phyloP scores from a whole-genome alignment of 2,888 invertebrate species.

The Orthonevra nobilis region DNA sequence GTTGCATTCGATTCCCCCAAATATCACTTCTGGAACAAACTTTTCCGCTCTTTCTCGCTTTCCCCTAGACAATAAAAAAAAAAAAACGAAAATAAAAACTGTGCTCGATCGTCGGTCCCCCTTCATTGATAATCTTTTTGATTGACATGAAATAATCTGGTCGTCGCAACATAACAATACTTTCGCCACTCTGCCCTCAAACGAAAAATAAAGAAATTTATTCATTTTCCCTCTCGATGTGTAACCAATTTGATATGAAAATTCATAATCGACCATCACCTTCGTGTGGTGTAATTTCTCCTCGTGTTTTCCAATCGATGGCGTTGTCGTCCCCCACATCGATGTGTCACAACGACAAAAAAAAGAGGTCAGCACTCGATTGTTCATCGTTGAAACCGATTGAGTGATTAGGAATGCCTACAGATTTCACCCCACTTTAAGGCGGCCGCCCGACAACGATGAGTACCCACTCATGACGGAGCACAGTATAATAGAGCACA shows the following conservation, averaged over 20 bases:
- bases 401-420: conserved; percentile 43
- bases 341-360: conserved; percentile 41
- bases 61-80: too few species aligned
- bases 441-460: too few species aligned
- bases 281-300: conserved; percentile 21
- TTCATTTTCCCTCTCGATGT: background rate
- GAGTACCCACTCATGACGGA: too few species aligned
- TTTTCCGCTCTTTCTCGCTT: too few species aligned
- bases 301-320: conserved; percentile 24
- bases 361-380: conserved; percentile 60
- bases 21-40: too few species aligned
- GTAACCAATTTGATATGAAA: conserved; percentile 7
- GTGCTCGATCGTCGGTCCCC: too few species aligned
- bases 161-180: too few species aligned
- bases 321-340: background rate
- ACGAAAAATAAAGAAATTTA: background rate
- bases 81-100: too few species aligned
- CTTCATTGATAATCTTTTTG: background rate
- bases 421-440: conserved; percentile 29
- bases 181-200: background rate
- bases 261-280: conserved; percentile 23
- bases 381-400: conserved; percentile 43
- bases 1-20: too few species aligned
- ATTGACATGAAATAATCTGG: conserved; percentile 13
- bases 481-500: too few species aligned